Evolutionary conservation across 2,888 invertebrate genomes (phyloP), one percentile per base, ranked within the genome.

Genomic region (Ptilodon capucinus): DNA sequence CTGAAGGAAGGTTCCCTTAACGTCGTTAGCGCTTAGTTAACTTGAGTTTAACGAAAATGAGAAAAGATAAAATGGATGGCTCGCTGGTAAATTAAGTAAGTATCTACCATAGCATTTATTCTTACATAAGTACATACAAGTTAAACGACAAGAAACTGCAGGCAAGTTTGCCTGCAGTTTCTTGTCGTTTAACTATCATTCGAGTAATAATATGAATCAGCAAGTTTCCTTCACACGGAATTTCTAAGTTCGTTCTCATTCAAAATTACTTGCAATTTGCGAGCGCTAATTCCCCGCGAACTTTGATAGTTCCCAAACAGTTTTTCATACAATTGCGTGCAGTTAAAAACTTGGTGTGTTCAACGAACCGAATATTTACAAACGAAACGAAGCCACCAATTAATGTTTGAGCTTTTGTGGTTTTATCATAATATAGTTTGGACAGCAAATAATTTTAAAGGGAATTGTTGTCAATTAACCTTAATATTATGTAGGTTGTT

Each of bases 241-340:
- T 71, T 77, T 62, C 64, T 65, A 74, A 78, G 76, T 76, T 79
- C 66, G 75, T 74, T 71, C 69, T 69, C 69, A 73, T 71, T 66
- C 70, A 64, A 74, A 80, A 81, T 81, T 77, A 77, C 79, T 70
- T 65, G 75, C 76, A 81, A 81, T 79, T 81, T 79, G 71, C 78
- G 66, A 68, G 71, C 71, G 62, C 71, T 71, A 77, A 75, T 76
- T 79, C 74, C 59, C 65, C 58, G 56, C 55, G 52, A 80, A 81
- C 68, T 81, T 81, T 78, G 71, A 81, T 79, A 79, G 79, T 76
- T 78, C 71, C 57, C 54, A 68, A 79, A 79, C 79, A 75, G 79
- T 76, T 78, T 79, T 80, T 79, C 75, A 68, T 71, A 71, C 70
- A 64, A 75, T 70, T 75, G 72, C 68, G 68, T 71, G 61, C 64